Evolutionary conservation across 2,888 invertebrate genomes (phyloP), one percentile per base, ranked within the genome.

Genomic region (Nomada ruficornis): DNA sequence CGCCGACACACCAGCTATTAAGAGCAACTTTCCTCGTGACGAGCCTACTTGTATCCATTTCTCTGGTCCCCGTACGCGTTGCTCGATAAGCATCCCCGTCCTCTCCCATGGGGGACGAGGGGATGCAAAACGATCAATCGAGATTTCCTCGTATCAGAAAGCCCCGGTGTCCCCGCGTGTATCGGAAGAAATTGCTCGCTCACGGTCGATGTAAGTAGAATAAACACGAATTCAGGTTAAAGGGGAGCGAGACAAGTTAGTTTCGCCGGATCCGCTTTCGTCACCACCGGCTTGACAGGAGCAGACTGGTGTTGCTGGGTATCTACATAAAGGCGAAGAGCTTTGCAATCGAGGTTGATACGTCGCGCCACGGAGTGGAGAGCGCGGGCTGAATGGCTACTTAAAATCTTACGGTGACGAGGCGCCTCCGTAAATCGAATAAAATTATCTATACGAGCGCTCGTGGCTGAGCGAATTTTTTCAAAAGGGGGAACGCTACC

Each of bases 351-450:
- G 78, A 71, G 52, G 80, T 55, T 81, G 76, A 83, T 81, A 75
- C 76, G 78, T 73, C 62, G 64, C 42, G 15, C 64, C 74, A 55
- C 47, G 50, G 36, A 29, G 69, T 54, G 68, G 73, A 86, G 74
- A 64, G 69, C 42, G 55, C 36, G 59, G 59, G 50, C 79, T 80
- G 80, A 83, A 77, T 80, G 77, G 83, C 75, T 70, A 77, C 77
- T 84, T 74, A 81, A 81, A 81, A 83, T 64, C 64, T 85, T 78
- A 82, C 73, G 75, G 63, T 81, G 82, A 75, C 78, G 60, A 42
- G n/a, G 75, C 62, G 64, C 20, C 65, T 68, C 23, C 65, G 52
- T 57, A 68, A 78, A 72, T 78, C 78, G 80, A 70, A 77, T 69
- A 74, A 74, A 80, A 80, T 76, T 60, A 80, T 63, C 72, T 68